These are phyloP conservation scores for Scaptomyza parva DNA, from an alignment of 2,888 invertebrate genomes.

Conservation along the genomic window DNA sequence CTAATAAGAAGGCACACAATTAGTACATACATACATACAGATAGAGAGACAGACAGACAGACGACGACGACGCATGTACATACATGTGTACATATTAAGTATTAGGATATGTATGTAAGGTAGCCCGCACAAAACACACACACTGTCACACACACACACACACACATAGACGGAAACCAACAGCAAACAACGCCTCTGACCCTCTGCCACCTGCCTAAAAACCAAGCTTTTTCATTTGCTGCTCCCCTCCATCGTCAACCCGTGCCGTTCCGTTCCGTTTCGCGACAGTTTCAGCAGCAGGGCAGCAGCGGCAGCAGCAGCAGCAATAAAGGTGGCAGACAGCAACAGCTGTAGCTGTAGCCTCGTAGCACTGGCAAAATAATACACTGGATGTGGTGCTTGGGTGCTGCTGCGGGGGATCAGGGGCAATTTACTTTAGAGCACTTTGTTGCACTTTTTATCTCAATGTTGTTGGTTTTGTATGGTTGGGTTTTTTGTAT, in stretches of 20 bases:
- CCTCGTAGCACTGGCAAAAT: conserved; percentile 21
- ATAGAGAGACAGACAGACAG: too few species aligned
- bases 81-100: not conserved
- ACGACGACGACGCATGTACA: too few species aligned
- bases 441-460: conserved; percentile 63
- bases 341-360: conserved; percentile 34
- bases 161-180: not conserved
- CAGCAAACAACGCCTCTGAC: conserved; percentile 9
- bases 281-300: conserved; percentile 3
- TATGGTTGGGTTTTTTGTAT: conserved; percentile 10
- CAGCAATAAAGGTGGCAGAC: conserved; percentile 32
- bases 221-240: not conserved
- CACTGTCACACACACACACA: not conserved
- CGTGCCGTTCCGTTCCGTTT: not conserved
- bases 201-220: not conserved
- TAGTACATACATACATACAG: not conserved
- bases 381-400: not conserved
- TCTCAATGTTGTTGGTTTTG: conserved; percentile 55
- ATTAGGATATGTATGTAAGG: conserved; percentile 7
- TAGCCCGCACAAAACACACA: conserved; percentile 8
- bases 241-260: not conserved
- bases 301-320: too few species aligned
- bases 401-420: conserved; percentile 19
- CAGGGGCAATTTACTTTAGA: conserved; percentile 42
- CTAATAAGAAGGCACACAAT: conserved; percentile 6